Evolutionary conservation across 2,888 invertebrate genomes (phyloP), one percentile per base, ranked within the genome.

Genomic region (Hirtodrosophila confusa): DNA sequence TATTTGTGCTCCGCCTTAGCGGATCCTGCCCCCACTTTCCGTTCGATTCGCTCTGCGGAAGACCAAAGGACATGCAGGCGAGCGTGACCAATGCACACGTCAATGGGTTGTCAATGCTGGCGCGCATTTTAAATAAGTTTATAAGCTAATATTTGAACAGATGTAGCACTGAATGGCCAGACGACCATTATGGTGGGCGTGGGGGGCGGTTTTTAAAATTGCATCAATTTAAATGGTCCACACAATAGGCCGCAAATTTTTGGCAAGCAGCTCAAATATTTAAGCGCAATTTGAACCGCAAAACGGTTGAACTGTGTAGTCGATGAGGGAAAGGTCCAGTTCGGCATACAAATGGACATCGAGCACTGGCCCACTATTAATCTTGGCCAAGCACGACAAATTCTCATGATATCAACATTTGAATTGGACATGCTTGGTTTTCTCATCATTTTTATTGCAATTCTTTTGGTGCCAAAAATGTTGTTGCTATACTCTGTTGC

Each of bases 131-230:
- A 86, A 82, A 86, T 75, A 84, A 82, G 77, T 86, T 70, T 47
- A 86, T 78, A 77, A 82, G 86, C 86, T 69, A 82, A 82, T 82
- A 82, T 82, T 82, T 82, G 82, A 74, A 80, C 82, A 82, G 84
- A 82, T 82, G 82, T 76, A 69, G 56, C 69, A 31, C 39, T 11
- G 48, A 27, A 27, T 27, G 27, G 27, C 27, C 40, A 12, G 23
- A 33, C 44, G 7, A 31, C 9, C 9, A 31, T 31, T 31, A 31
- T 55, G 61, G 61, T 53, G 62, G 61, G 37, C 35, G 57, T 33
- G 12, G 4, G 65, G 61, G 33, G 12, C 27, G 27, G 49, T 49
- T 63, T 86, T 86, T 80, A 82, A 83, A 86, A 80, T 84, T 77
- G 70, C 74, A 80, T 67, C 84, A 63, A 74, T 84, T 69, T 49